Evolutionary conservation across 2,113 vertebrate species (phyloP).

Genomic region (Lophochroa leadbeateri): DNA sequence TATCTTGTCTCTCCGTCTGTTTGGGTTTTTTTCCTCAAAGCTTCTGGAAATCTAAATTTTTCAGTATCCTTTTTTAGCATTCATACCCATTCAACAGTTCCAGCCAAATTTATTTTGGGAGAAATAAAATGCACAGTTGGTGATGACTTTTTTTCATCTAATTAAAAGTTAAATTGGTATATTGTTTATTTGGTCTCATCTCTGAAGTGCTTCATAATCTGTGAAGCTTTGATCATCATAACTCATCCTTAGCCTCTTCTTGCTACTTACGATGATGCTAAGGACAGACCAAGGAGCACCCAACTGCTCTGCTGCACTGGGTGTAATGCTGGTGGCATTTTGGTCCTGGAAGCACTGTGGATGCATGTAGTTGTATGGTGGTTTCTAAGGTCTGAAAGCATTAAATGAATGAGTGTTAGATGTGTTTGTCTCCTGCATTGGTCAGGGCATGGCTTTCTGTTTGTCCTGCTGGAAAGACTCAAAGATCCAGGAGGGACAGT

Average conservation of each 20-base stretch:
- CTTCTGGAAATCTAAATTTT: background rate
- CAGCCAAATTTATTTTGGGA: slow-evolving; percentile 7
- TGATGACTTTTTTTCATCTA: background rate
- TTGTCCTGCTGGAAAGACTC: background rate
- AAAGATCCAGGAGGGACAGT: background rate
- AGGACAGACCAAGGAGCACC: background rate
- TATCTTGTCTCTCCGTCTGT: background rate
- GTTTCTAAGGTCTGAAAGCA: background rate
- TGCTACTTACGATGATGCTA: background rate
- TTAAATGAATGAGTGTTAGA: background rate
- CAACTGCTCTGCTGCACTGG: background rate
- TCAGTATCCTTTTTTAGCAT: background rate
- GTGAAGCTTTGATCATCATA: background rate
- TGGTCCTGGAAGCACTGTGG: background rate
- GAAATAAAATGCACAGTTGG: background rate
- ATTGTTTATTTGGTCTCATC: background rate
- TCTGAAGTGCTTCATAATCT: background rate
- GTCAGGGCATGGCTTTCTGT: background rate
- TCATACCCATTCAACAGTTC: background rate
- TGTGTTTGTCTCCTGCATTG: background rate
- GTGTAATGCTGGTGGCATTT: background rate
- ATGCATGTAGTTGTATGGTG: fast-evolving
- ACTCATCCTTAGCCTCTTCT: background rate
- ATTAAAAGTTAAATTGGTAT: background rate
- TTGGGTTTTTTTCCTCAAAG: background rate